Percentiles rank a stretch among this genome's conserved stretches.
These are phyloP conservation scores for Gonocerus acuteangulatus DNA, from an alignment of 2,888 invertebrate genomes.

Conservation along the genomic window DNA sequence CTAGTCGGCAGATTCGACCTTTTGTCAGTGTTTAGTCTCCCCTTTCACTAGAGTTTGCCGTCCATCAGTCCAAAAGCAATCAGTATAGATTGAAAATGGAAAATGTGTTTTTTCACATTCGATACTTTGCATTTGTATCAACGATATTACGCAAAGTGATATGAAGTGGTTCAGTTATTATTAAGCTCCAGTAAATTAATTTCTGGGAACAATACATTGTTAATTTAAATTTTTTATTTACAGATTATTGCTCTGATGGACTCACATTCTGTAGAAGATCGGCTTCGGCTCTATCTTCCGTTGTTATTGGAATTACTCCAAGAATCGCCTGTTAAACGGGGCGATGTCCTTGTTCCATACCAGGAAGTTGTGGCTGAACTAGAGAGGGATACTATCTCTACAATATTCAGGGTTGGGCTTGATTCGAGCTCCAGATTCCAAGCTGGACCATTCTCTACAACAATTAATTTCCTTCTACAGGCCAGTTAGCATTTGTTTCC, in stretches of 20 bases:
- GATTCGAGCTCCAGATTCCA: conserved; percentile 53
- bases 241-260: conserved; percentile 69
- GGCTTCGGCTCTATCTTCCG: conserved; percentile 63
- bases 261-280: conserved; percentile 53
- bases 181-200: too few relatives aligned
- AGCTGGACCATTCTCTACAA: conserved; percentile 65
- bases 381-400: conserved; percentile 63
- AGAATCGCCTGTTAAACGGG: conserved; percentile 63
- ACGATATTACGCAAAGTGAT: too few relatives aligned
- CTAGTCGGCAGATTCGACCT: too few relatives aligned
- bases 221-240: too few relatives aligned
- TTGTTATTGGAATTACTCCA: conserved; percentile 65
- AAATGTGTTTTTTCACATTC: too few relatives aligned
- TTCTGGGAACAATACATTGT: too few relatives aligned
- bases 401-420: conserved; percentile 57
- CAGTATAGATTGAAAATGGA: too few relatives aligned
- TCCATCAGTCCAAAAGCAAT: too few relatives aligned
- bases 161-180: too few relatives aligned
- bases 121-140: too few relatives aligned
- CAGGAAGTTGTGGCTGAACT: conserved; percentile 70
- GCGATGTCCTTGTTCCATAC: conserved; percentile 52
- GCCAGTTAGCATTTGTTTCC: conserved; percentile 45
- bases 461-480: conserved; percentile 58
- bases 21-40: not conserved
- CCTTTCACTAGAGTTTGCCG: too few relatives aligned